Evolutionary conservation across 1,140 invertebrate species (phyloP), one percentile per base, ranked within the genome.

Genomic region (Zaprionus nigranus): DNA sequence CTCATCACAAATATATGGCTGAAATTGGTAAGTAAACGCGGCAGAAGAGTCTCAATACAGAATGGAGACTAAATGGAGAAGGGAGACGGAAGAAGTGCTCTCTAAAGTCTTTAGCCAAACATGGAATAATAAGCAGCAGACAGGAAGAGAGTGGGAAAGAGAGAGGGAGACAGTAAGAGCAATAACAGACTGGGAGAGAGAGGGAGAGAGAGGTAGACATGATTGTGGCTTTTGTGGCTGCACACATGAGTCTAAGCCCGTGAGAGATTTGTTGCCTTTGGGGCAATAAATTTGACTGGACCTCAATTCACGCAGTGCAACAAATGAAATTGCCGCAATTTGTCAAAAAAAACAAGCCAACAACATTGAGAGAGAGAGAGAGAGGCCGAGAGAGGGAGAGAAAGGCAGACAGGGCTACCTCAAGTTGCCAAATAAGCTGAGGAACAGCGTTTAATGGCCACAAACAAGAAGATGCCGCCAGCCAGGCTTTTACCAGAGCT

Each of bases 1-100:
- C 93, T 98, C 56, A 98, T 97, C 13, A 97, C 97, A n/a, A 98
- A 98, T 91, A 97, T 97, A 91, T 98, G 97, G 97, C 95, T 98
- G 60, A 97, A 93, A 82, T 74, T 93, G 90, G 92, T 92, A 86
- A 91, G 91, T 88, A 51, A 2, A 7, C 40, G n/a, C 40, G 40
- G 9, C 30, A 17, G 40, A 46, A 46, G 40, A 46, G 6, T 46
- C n/a, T 46, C n/a, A 2, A 7, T 7, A 46, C 2, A 46, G 40
- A 0, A 20, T n/a, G n/a, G 30, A 9, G 40, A 43, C 15, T 7
- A 7, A 43, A 46, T 9, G 38, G 15, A 40, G 38, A 22, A 49
- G 20, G 2, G 20, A 28, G 20, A 15, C 17, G 22, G 15, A n/a
- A n/a, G n/a, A 46, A 46, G 6, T 6, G 9, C 53, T 2, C n/a